Conservation (phyloP, 2,113 vertebrate genomes). For the Jaculus jaculus region DNA sequence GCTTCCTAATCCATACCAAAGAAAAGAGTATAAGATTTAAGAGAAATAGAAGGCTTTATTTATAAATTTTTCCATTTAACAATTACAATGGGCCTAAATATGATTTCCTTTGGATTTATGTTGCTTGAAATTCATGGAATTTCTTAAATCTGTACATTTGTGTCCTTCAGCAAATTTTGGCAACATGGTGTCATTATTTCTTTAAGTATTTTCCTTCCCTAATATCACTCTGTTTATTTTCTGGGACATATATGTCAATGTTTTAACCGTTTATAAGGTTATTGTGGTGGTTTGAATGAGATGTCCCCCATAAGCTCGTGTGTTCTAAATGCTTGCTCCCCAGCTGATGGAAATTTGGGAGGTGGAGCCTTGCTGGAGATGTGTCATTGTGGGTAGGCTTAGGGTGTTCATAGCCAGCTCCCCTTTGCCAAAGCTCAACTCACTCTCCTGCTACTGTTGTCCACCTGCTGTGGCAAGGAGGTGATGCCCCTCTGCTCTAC, state of each 20-base stretch:
- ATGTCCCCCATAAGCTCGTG: too few species aligned
- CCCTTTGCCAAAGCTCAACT: too few species aligned
- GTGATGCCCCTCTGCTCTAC: too few species aligned
- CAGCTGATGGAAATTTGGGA: too few species aligned
- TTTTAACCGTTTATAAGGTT: not conserved
- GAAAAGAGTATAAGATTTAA: too few species aligned
- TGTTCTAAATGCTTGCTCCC: too few species aligned
- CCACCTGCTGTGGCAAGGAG: too few species aligned
- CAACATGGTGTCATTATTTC: not conserved
- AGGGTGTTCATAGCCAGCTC: too few species aligned
- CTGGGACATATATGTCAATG: not conserved
- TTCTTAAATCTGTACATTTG: not conserved
- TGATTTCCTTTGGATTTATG: slow-evolving; percentile 16
- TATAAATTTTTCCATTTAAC: not conserved
- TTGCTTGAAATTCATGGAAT: not conserved
- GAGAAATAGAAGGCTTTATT: not conserved
- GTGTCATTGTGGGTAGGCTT: too few species aligned
- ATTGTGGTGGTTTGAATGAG: too few species aligned
- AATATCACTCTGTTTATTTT: slow-evolving; percentile 3
- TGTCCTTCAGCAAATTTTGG: not conserved
- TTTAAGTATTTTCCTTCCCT: slow-evolving; percentile 1
- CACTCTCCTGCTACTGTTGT: too few species aligned
- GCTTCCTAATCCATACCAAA: not conserved
- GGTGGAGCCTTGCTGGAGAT: too few species aligned
- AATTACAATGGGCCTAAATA: not conserved